These are phyloP conservation scores for Danio albolineatus DNA, from an alignment of 2,797 vertebrate genomes.

Conservation along the genomic window DNA sequence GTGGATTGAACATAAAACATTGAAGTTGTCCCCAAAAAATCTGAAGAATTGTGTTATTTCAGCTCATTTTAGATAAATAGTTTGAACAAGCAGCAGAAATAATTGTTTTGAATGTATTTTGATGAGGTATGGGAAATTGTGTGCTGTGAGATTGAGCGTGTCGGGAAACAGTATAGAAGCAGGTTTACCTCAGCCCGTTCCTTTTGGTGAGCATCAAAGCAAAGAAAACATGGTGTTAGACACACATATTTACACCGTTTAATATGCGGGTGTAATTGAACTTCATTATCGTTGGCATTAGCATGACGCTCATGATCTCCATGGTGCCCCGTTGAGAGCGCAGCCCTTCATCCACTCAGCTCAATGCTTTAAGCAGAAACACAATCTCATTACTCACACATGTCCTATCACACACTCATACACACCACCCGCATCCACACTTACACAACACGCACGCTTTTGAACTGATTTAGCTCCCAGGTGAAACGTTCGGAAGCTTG, in stretches of 20 bases:
- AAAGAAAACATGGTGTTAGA: conserved; percentile 43
- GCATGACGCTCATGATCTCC: conserved; percentile 31
- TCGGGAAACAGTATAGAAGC: neutral
- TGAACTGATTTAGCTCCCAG: conserved; percentile 1
- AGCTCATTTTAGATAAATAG: too few relatives aligned
- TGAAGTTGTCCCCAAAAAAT: too few relatives aligned
- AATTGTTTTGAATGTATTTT: neutral
- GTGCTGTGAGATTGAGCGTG: conserved; percentile 3
- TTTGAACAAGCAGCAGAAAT: too few relatives aligned
- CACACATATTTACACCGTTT: conserved; percentile 15
- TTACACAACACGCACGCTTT: conserved; percentile 23
- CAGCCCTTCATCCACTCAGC: conserved; percentile 58
- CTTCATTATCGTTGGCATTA: conserved; percentile 13
- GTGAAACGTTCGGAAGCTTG: neutral
- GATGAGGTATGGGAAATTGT: conserved; percentile 23
- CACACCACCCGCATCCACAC: neutral
- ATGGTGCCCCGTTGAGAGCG: conserved; percentile 38
- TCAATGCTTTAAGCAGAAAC: conserved; percentile 63
- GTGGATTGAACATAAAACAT: too few relatives aligned
- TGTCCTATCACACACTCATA: neutral
- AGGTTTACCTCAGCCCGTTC: conserved; percentile 77
- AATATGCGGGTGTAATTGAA: conserved; percentile 12
- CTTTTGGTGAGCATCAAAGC: conserved; percentile 61
- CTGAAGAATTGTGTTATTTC: too few relatives aligned
- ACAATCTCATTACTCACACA: conserved; percentile 66